Conservation (phyloP, 2,888 invertebrate genomes). For the Melipona bicolor region DNA sequence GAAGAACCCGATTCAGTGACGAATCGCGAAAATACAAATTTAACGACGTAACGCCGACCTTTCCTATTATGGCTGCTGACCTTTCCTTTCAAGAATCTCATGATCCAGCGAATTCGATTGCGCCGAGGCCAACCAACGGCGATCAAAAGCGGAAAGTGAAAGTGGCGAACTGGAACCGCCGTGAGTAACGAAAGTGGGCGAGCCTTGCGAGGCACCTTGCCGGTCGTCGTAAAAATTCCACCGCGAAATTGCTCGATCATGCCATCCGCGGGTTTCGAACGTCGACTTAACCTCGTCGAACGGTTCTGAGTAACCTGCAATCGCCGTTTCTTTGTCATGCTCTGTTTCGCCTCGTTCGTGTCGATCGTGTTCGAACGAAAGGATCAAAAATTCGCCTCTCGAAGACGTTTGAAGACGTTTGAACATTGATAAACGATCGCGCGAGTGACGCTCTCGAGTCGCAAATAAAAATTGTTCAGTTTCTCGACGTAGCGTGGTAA, state of each 20-base stretch:
- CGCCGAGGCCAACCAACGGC: not conserved
- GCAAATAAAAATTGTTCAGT: not conserved
- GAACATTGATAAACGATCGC: not conserved
- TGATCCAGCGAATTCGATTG: constrained; percentile 4
- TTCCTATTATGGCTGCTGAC: not conserved
- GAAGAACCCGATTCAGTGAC: not conserved
- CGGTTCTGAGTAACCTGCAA: constrained; percentile 19
- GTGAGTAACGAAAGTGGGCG: constrained; percentile 60
- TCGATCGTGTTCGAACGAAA: no score
- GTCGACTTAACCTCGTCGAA: constrained; percentile 18
- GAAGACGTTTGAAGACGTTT: not conserved
- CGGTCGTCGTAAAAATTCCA: constrained; percentile 24
- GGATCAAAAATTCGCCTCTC: not conserved
- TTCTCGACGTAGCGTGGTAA: not conserved
- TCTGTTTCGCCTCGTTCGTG: constrained; percentile 15
- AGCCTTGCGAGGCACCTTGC: constrained; percentile 2
- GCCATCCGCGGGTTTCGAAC: not conserved
- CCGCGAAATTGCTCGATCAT: constrained; percentile 35
- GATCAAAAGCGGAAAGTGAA: constrained; percentile 79
- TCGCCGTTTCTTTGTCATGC: constrained; percentile 17
- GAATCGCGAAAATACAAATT: not conserved
- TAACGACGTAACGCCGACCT: not conserved
- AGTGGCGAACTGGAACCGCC: constrained; percentile 62
- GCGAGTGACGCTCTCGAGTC: not conserved
- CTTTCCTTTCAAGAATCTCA: constrained; percentile 7